phyloP scores from a whole-genome alignment of 2,113 vertebrate genomes.

The Petromus typicus region DNA sequence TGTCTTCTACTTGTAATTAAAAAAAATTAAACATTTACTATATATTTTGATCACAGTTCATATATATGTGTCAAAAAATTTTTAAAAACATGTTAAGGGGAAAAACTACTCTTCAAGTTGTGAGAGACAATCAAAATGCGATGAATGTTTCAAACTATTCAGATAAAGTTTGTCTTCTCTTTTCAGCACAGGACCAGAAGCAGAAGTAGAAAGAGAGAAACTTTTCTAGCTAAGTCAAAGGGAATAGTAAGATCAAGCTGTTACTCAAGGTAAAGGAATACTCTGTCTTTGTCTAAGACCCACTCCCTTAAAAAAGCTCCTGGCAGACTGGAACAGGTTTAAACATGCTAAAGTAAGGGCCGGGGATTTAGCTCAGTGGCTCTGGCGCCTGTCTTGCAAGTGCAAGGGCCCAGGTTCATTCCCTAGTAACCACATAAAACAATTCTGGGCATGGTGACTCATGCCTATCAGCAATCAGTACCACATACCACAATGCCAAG shows the following conservation, averaged over 20 bases:
- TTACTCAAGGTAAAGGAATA: neutral
- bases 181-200: neutral
- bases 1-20: neutral
- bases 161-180: neutral
- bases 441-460: too few relatives aligned
- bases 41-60: neutral
- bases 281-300: neutral
- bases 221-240: neutral
- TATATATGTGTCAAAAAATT: neutral
- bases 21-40: neutral
- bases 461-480: too few relatives aligned
- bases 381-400: too few relatives aligned
- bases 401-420: too few relatives aligned
- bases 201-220: neutral
- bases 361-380: too few relatives aligned
- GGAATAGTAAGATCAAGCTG: neutral
- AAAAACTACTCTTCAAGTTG: neutral
- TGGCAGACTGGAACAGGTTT: neutral
- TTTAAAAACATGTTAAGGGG: neutral
- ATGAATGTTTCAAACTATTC: neutral
- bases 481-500: too few relatives aligned
- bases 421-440: too few relatives aligned
- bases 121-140: neutral
- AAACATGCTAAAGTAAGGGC: neutral
- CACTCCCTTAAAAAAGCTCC: neutral